Evolutionary conservation across 2,888 invertebrate genomes (phyloP), one percentile per base, ranked within the genome.

Genomic region (Agrotis puta): DNA sequence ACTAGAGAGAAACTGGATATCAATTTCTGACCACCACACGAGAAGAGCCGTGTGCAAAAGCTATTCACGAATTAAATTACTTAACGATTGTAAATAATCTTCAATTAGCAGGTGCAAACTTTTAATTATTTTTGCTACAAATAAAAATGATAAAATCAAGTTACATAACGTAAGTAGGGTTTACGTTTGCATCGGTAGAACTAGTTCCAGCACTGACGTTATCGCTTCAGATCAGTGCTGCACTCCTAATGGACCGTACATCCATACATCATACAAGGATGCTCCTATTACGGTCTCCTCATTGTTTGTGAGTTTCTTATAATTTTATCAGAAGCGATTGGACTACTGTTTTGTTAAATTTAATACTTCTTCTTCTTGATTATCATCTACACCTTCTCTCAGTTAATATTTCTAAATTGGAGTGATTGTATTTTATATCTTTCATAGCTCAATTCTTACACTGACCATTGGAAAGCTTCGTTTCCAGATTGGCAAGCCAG

Each of bases 241-340:
- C 62, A 16, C 22, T 56, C 27, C 33, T 73, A 77, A 77, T 77
- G 77, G 68, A 64, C 24, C 24, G 48, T 50, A 24, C 53, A 64
- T 57, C 51, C 45, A 22, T 18, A 22, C 53, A 56, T 57, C 63
- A 24, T 27, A 27, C 16, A 56, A 62, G 73, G 56, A 64, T 77
- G 77, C n/a, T 77, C 63, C 39, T 9, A 43, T 71, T 39, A 1
- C 18, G 22, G 13, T 20, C 16, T 45, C 11, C 54, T 18, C 16
- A 14, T 9, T 33, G 16, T 61, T 59, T 18, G 13, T 58, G 9
- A 43, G n/a, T 45, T 45, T n/a, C 3, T 16, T 27, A 16, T 64
- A 64, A 45, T 45, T 64, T 54, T 3, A 27, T n/a, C 16, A 16
- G 2, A 20, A 11, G 16, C 6, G 11, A 20, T 50, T 6, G 2